Percentiles rank a stretch among this genome's conserved stretches.
Evolutionary conservation across 2,113 vertebrate genomes (phyloP).

Genomic region (Tinamus guttatus): DNA sequence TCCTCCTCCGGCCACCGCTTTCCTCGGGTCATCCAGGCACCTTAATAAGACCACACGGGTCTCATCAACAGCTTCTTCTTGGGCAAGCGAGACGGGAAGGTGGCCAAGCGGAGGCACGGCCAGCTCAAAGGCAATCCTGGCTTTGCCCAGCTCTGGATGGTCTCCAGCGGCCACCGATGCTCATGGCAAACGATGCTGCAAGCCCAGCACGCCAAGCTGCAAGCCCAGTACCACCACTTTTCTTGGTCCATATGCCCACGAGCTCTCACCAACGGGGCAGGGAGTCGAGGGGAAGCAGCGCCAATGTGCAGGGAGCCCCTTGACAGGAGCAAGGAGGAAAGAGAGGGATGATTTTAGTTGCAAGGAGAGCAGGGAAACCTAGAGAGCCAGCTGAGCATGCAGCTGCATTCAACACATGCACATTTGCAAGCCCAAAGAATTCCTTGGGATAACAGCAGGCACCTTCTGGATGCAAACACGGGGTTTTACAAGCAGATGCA

Average conservation of each 20-base stretch:
- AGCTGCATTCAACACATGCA: neutral
- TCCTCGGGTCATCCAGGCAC: neutral
- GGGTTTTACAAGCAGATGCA: neutral
- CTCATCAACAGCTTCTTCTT: neutral
- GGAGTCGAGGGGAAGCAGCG: neutral
- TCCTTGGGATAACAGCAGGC: neutral
- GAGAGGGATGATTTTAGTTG: neutral
- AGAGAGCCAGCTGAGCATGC: neutral
- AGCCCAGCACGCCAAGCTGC: neutral
- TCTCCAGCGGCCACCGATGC: neutral
- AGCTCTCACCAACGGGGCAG: neutral
- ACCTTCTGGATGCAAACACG: neutral
- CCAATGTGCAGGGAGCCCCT: rapidly evolving
- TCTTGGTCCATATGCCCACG: neutral
- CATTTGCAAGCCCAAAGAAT: neutral
- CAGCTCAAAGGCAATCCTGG: neutral
- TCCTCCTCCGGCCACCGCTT: neutral
- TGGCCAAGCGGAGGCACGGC: neutral
- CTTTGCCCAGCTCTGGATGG: neutral
- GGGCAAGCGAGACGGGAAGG: neutral
- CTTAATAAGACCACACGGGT: neutral
- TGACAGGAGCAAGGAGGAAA: neutral
- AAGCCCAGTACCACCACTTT: neutral
- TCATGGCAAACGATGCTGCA: neutral
- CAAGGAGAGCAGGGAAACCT: neutral